phyloP scores from a whole-genome alignment of 2,888 invertebrate species.

The Danaus chrysippus region DNA sequence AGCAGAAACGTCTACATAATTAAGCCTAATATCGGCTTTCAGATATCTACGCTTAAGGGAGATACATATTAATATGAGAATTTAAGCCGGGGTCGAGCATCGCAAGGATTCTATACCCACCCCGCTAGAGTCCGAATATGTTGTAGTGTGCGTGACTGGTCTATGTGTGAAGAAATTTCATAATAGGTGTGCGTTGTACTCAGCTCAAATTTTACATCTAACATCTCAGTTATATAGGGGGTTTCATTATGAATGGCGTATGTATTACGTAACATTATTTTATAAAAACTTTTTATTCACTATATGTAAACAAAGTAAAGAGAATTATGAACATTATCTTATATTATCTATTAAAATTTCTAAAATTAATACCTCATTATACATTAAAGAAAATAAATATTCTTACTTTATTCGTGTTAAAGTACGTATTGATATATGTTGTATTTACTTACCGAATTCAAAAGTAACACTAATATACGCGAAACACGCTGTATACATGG shows the following conservation, averaged over 20 bases:
- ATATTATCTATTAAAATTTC: too few relatives aligned
- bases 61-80: slow-evolving; percentile 76
- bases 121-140: slow-evolving; percentile 65
- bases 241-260: slow-evolving; percentile 25
- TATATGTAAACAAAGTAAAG: neutral
- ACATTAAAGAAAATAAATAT: neutral
- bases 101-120: slow-evolving; percentile 61
- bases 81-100: slow-evolving; percentile 68
- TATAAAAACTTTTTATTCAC: neutral
- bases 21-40: slow-evolving; percentile 53
- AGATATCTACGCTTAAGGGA: slow-evolving; percentile 65
- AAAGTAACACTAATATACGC: neutral
- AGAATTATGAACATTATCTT: too few relatives aligned
- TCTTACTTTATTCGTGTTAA: neutral
- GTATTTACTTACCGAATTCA: too few relatives aligned
- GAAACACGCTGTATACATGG: slow-evolving; percentile 55
- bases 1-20: slow-evolving; percentile 44
- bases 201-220: slow-evolving; percentile 77
- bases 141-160: slow-evolving; percentile 46
- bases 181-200: slow-evolving; percentile 72
- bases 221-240: slow-evolving; percentile 62
- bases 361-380: neutral
- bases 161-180: slow-evolving; percentile 69
- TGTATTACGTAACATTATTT: slow-evolving; percentile 7
- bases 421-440: too few relatives aligned